Percentiles rank a stretch among this genome's conserved stretches.
Evolutionary conservation across 2,797 vertebrate species (phyloP).

Genomic region (Acanthis flammea): DNA sequence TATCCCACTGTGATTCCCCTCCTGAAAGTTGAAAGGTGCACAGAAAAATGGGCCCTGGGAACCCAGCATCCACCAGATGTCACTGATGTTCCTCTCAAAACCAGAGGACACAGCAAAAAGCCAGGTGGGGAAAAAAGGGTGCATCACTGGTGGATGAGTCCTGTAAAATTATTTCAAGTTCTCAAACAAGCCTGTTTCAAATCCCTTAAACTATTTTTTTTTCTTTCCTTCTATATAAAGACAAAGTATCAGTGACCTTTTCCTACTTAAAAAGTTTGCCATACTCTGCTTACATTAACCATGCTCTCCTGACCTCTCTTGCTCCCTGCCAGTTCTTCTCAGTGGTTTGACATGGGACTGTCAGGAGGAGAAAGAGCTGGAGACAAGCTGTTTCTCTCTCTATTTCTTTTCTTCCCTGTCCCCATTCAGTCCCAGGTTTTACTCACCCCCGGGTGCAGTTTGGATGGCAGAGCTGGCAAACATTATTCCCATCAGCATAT

Average conservation of each 20-base stretch:
- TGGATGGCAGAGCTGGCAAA: constrained; percentile 85
- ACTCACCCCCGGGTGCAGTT: constrained; percentile 90
- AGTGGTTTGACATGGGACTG: not conserved
- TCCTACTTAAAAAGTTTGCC: not conserved
- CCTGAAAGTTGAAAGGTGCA: not conserved
- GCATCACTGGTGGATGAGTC: not conserved
- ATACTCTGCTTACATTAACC: not conserved
- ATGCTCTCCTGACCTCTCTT: not conserved
- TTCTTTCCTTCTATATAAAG: not conserved
- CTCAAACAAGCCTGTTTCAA: not conserved
- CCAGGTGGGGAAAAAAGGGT: not conserved
- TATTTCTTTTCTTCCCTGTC: not conserved
- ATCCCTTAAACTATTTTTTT: not conserved
- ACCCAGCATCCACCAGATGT: constrained; percentile 45
- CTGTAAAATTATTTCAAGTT: not conserved
- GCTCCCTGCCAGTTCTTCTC: not conserved
- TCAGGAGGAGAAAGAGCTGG: not conserved
- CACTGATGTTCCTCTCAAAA: constrained; percentile 48
- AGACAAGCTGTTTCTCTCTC: not conserved
- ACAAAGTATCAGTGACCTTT: not conserved
- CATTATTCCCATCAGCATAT: constrained; percentile 72
- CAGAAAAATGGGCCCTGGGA: not conserved
- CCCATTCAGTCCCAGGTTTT: not conserved
- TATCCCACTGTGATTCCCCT: not conserved
- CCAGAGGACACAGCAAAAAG: not conserved